These are phyloP conservation scores for Episyrphus balteatus DNA, from an alignment of 1,140 invertebrate genomes.

Conservation along the genomic window DNA sequence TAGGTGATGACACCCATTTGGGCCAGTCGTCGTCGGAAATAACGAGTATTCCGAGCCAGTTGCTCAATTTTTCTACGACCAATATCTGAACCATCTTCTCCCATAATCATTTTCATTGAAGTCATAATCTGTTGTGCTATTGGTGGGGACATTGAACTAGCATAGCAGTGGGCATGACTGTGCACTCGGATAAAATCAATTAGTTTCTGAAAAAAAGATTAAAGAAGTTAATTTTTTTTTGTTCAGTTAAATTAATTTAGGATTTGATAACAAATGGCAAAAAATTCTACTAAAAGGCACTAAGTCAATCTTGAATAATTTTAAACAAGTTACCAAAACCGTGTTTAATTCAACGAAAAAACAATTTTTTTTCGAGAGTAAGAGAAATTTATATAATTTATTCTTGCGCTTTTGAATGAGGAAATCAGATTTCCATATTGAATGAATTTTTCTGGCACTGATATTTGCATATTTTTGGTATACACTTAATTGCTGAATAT, in stretches of 20 bases:
- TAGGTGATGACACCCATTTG: slow-evolving; percentile 91
- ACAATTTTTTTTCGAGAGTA: too few species aligned
- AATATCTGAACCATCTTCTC: slow-evolving; percentile 64
- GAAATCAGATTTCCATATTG: too few species aligned
- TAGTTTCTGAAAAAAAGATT: slow-evolving; percentile 47
- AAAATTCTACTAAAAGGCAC: neutral
- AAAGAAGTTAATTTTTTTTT: too few species aligned
- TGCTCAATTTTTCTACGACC: slow-evolving; percentile 63
- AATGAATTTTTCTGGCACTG: too few species aligned
- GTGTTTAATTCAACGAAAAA: too few species aligned
- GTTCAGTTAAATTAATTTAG: slow-evolving; percentile 6
- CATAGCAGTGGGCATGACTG: slow-evolving; percentile 82
- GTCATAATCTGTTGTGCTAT: slow-evolving; percentile 84
- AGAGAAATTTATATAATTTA: too few species aligned
- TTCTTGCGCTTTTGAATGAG: too few species aligned
- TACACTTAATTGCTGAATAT: too few species aligned
- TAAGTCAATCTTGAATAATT: neutral
- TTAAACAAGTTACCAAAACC: too few species aligned
- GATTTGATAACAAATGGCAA: too few species aligned
- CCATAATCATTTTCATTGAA: slow-evolving; percentile 83
- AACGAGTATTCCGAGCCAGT: slow-evolving; percentile 72
- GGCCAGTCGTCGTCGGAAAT: slow-evolving; percentile 75
- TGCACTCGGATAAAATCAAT: slow-evolving; percentile 68
- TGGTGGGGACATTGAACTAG: slow-evolving; percentile 78
- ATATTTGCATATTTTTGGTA: too few species aligned